phyloP scores from a whole-genome alignment of 2,888 invertebrate species.

The Caenorhabditis sulstoni region DNA sequence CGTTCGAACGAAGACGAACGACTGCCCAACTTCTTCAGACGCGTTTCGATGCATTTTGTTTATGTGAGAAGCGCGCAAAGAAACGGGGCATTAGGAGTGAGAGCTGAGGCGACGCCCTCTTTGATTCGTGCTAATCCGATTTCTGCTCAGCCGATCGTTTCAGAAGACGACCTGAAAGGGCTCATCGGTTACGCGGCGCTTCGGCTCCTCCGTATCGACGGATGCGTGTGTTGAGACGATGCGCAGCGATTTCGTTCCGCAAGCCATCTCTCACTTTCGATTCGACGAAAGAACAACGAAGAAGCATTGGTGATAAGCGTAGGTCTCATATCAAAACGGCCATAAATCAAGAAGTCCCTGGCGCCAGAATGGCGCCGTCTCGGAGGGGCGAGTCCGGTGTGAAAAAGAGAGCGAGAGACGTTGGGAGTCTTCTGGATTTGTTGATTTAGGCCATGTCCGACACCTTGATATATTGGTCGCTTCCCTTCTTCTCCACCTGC shows the following conservation, averaged over 20 bases:
- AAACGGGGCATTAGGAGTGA: conserved; percentile 31
- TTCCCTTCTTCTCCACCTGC: conserved; percentile 11
- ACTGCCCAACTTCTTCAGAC: too few species aligned
- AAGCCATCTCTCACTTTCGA: conserved; percentile 16
- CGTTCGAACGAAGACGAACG: conserved; percentile 48
- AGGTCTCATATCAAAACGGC: conserved; percentile 47
- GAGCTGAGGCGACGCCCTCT: conserved; percentile 30
- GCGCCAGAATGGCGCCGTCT: conserved; percentile 48
- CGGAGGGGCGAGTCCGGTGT: conserved; percentile 41
- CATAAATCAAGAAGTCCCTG: conserved; percentile 42
- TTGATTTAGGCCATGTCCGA: conserved; percentile 49
- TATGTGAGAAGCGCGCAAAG: conserved; percentile 12
- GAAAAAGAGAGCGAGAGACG: conserved; percentile 32
- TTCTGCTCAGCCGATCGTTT: conserved; percentile 39
- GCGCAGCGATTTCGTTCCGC: background rate
- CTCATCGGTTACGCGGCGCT: too few species aligned
- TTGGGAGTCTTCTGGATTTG: conserved; percentile 40
- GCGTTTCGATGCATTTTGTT: too few species aligned
- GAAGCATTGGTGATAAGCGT: conserved; percentile 45
- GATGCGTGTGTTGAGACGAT: too few species aligned
- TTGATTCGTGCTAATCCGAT: conserved; percentile 56
- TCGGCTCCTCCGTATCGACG: background rate
- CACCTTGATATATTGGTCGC: conserved; percentile 46
- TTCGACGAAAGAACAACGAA: conserved; percentile 20
- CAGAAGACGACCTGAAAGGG: conserved; percentile 23